phyloP scores from a whole-genome alignment of 2,113 vertebrate species.

The Carassius auratus region DNA sequence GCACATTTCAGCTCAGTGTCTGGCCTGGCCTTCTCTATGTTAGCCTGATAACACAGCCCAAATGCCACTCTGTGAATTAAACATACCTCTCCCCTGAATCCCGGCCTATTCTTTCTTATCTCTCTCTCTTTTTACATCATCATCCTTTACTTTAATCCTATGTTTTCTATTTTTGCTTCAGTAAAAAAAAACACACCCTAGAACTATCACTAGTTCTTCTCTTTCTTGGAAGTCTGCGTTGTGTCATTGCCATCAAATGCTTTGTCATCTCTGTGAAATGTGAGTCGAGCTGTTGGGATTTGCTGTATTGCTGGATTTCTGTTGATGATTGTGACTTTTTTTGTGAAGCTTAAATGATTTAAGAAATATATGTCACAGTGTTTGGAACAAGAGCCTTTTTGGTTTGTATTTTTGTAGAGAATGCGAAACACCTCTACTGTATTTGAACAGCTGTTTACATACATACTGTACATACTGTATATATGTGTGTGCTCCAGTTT shows the following conservation, averaged over 20 bases:
- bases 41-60: conserved; percentile 30
- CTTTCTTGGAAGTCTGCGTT: conserved; percentile 29
- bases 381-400: background rate
- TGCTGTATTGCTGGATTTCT: conserved; percentile 28
- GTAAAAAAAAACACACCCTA: too few relatives aligned
- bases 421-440: background rate
- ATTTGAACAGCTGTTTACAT: background rate
- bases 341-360: conserved; percentile 18
- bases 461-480: background rate
- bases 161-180: background rate
- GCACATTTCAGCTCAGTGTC: conserved; percentile 39
- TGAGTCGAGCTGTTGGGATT: background rate
- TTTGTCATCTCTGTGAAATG: conserved; percentile 22
- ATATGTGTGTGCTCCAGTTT: conserved; percentile 4
- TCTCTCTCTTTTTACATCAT: background rate
- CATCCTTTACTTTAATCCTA: background rate
- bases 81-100: conserved; percentile 35
- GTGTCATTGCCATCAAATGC: conserved; percentile 11
- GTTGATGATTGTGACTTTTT: conserved; percentile 26
- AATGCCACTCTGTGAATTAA: conserved; percentile 58
- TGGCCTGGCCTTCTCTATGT: conserved; percentile 34
- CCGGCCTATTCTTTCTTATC: conserved; percentile 45
- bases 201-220: background rate
- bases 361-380: background rate
- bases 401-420: background rate